Base-by-base conservation (phyloP, 1,140 invertebrate genomes). In the Trinorchestia longiramus region DNA sequence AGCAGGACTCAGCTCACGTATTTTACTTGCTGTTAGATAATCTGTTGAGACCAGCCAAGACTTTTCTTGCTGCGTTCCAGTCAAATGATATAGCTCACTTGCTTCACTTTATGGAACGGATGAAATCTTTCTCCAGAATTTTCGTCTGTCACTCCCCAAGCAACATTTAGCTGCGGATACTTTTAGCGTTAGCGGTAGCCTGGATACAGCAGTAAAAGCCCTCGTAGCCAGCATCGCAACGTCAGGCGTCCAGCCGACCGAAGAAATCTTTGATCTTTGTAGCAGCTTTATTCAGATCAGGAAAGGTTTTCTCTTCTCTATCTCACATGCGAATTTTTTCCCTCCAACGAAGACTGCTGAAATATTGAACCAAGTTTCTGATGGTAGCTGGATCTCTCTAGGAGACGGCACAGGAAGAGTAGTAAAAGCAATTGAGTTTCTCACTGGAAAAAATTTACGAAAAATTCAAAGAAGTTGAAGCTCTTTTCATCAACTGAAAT, bases 261-360 rank as follows among this genome's bases (percentile, higher is more conserved):
- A 77, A 77, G 28, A 77, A 77, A 77, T 77, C 62, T 77, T 77
- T 77, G 62, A 77, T 77, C 62, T 77, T 77, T 77, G 62, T 77
- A 77, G 62, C 62, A 28, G 62, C 62, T 77, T 77, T 77, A 77
- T 11, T 77, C 62, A 77, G 62, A 77, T 77, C 62, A 23, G 15
- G 62, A 77, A 77, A 77, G 62, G 62, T 77, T 77, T 77, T 77
- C 28, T 77, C 62, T 77, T 77, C 28, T 77, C 28, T 36, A 77
- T 77, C 15, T 15, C 62, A 3, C 62, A 77, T 77, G 62, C 62
- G 28, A 77, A 77, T 77, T 77, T 77, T 77, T 77, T 77, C 28
- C 62, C 62, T 36, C 36, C 15, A 19, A 77, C 28, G 62, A 28
- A 77, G 62, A 77, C 28, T 28, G 62, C 62, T 77, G 62, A 77